phyloP scores from a whole-genome alignment of 2,113 vertebrate genomes.

The Nibea coibor region DNA sequence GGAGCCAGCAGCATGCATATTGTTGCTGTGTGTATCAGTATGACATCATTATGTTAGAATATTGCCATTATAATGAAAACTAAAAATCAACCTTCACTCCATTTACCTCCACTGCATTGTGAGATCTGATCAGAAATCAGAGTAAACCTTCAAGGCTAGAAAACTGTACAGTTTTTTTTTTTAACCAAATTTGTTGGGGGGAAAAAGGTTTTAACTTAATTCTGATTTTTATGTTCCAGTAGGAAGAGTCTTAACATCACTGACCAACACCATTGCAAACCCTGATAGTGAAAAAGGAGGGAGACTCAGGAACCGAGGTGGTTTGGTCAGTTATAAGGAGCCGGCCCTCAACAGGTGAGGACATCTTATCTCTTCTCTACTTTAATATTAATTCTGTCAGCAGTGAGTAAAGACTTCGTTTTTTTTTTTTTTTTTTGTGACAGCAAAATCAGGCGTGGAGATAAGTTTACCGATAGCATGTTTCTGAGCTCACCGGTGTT shows the following conservation, averaged over 20 bases:
- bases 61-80: too few relatives aligned
- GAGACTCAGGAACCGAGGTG: slow-evolving; percentile 53
- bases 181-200: too few relatives aligned
- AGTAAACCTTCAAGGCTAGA: too few relatives aligned
- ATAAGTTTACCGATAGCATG: slow-evolving; percentile 74
- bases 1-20: too few relatives aligned
- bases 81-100: too few relatives aligned
- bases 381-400: neutral
- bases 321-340: slow-evolving; percentile 80
- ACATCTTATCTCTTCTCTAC: neutral
- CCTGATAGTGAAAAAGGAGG: slow-evolving; percentile 23
- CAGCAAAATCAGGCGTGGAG: slow-evolving; percentile 85
- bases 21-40: too few relatives aligned
- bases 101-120: too few relatives aligned
- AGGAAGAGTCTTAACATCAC: slow-evolving; percentile 63
- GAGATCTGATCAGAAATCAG: too few relatives aligned
- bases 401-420: neutral
- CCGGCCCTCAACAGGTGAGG: slow-evolving; percentile 78
- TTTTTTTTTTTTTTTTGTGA: neutral
- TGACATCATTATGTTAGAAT: too few relatives aligned
- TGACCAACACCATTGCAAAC: slow-evolving; percentile 75
- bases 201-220: neutral
- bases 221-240: slow-evolving; percentile 40
- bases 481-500: slow-evolving; percentile 79
- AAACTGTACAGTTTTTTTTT: too few relatives aligned